phyloP scores from a whole-genome alignment of 2,113 vertebrate species.

The Passer domesticus region DNA sequence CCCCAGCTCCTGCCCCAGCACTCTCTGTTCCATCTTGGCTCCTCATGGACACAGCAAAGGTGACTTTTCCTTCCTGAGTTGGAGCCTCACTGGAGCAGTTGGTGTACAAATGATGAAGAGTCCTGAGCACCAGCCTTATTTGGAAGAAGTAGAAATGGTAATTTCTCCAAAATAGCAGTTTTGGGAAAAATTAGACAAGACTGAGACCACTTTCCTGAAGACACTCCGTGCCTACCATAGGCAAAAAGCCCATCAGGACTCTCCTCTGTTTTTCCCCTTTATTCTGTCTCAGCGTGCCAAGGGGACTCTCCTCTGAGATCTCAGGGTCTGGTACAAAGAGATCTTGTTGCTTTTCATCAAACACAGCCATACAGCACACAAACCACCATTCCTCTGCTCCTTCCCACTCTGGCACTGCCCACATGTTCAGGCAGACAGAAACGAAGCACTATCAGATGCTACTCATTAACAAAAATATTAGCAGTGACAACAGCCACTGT shows the following conservation, averaged over 20 bases:
- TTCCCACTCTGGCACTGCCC: background rate
- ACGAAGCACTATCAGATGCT: background rate
- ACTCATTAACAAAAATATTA: background rate
- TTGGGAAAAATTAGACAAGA: background rate
- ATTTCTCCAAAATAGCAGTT: background rate
- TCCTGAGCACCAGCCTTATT: background rate
- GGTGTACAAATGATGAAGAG: background rate
- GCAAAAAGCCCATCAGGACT: background rate
- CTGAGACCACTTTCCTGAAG: background rate
- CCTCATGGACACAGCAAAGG: fast-evolving
- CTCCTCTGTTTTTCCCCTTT: fast-evolving
- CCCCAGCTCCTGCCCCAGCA: background rate
- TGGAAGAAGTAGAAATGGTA: background rate
- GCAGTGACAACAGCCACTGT: fast-evolving
- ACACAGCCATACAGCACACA: background rate
- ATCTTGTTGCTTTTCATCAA: background rate
- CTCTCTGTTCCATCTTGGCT: fast-evolving
- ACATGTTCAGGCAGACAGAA: background rate
- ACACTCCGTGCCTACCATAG: fast-evolving
- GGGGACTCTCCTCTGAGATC: background rate
- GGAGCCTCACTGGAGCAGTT: background rate
- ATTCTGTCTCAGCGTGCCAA: background rate
- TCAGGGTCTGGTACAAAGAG: background rate
- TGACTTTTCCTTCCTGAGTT: background rate
- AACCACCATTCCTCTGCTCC: background rate